Evolutionary conservation across 2,888 invertebrate species (phyloP), one percentile per base, ranked within the genome.

Genomic region (Leptinotarsa peninsularis): DNA sequence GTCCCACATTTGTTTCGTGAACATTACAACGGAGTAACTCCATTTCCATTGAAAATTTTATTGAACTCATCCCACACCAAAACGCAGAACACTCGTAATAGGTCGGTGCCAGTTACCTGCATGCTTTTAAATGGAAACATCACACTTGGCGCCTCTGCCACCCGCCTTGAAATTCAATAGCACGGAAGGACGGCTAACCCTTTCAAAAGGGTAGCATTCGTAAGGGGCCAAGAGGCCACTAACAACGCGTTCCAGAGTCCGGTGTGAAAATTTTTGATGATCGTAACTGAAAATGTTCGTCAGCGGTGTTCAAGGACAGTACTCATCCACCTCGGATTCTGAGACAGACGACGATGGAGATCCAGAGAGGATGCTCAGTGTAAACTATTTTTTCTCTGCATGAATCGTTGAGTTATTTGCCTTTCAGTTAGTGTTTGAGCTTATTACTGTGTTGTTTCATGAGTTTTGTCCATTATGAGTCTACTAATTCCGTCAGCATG

Each of bases 91-190:
- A 14, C 21, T 58, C 58, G 58, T 58, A 58, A 21, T 18, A 76
- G 67, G 13, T 71, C 81, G 84, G 85, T 85, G 82, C 85, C 85
- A 85, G 85, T 85, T 84, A 84, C 84, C 80, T 75, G 80, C 79
- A 82, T 80, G 81, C 72, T 67, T 67, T 68, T 72, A 76, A 77
- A 76, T 78, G 80, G 79, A 82, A 82, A 83, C 82, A 81, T 81
- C 81, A 83, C 84, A 84, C 85, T 84, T 84, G 75, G 76, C 77
- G 77, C 81, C 66, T 49, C 49, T 49, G n/a, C 13, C 21, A 54
- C 17, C 52, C 58, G 50, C 27, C 71, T 27, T 49, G 71, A 71
- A 50, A 71, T 71, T 54, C 54, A 43, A 69, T 54, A 69, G 56
- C 56, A 56, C 56, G 56, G 23, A 33, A 5, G 27, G 49, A n/a